Percentiles rank a stretch among this genome's conserved stretches.
phyloP scores from a whole-genome alignment of 2,888 invertebrate species.

The Lacanobia oleracea region DNA sequence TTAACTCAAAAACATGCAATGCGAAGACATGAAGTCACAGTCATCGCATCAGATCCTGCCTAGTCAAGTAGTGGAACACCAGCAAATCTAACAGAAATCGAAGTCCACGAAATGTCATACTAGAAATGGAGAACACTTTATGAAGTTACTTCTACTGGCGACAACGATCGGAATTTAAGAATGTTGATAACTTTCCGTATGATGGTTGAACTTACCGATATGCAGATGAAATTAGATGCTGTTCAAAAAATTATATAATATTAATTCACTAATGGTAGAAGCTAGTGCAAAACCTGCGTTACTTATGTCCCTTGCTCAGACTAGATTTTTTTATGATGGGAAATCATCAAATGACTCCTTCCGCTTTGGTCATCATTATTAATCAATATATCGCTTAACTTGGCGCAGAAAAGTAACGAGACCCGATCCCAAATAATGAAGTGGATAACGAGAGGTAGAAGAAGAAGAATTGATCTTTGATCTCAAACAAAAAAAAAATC shows the following conservation, averaged over 20 bases:
- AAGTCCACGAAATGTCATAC: constrained; percentile 72
- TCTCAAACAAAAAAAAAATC: too few relatives aligned
- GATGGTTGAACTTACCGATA: not conserved
- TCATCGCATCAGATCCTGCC: constrained; percentile 78
- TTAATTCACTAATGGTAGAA: constrained; percentile 25
- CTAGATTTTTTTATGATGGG: too few relatives aligned
- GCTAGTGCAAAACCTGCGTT: constrained; percentile 21
- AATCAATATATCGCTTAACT: too few relatives aligned
- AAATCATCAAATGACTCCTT: too few relatives aligned
- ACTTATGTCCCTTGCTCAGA: too few relatives aligned
- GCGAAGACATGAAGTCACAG: constrained; percentile 80
- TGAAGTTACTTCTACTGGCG: constrained; percentile 2
- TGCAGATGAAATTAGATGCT: constrained; percentile 17
- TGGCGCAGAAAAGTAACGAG: too few relatives aligned
- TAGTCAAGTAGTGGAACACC: constrained; percentile 64
- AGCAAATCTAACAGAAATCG: constrained; percentile 67
- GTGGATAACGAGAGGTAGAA: too few relatives aligned
- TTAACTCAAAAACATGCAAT: constrained; percentile 76
- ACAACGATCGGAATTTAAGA: constrained; percentile 6
- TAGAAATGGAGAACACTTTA: constrained; percentile 36
- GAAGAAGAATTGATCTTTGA: too few relatives aligned
- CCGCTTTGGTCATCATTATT: too few relatives aligned
- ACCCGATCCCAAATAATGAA: too few relatives aligned
- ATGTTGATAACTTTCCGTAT: not conserved
- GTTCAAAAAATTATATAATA: constrained; percentile 21